Conservation (phyloP, 2,113 vertebrate genomes). For the Thunnus maccoyii region DNA sequence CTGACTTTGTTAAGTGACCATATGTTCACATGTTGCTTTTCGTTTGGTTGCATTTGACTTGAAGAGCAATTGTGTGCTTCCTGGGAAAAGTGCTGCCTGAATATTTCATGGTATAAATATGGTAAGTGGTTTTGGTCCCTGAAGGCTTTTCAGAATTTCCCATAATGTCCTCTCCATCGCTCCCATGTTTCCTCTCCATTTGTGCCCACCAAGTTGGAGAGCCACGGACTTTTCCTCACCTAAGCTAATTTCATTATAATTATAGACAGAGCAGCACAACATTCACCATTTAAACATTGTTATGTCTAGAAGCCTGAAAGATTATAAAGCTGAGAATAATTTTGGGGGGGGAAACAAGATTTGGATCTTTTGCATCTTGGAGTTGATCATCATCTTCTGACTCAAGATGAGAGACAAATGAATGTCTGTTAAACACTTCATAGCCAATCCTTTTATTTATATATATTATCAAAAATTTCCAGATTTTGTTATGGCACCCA, state of each 20-base stretch:
- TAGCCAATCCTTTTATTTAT: too few relatives aligned
- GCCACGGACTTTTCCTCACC: constrained; percentile 32
- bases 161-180: constrained; percentile 50
- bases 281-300: not conserved
- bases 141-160: constrained; percentile 56
- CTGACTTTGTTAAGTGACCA: constrained; percentile 31
- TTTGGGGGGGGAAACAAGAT: not conserved
- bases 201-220: not conserved
- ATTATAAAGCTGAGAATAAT: not conserved
- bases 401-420: not conserved
- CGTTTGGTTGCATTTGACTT: constrained; percentile 53
- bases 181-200: constrained; percentile 27
- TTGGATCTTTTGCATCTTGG: not conserved
- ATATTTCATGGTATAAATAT: constrained; percentile 81
- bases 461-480: too few relatives aligned
- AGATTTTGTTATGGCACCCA: too few relatives aligned
- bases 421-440: not conserved
- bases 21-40: constrained; percentile 59
- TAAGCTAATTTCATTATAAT: constrained; percentile 27
- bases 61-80: constrained; percentile 49
- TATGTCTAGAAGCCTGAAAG: not conserved
- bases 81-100: constrained; percentile 65
- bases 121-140: constrained; percentile 76
- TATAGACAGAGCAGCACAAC: not conserved
- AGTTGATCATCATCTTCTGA: too few relatives aligned